Base-by-base conservation (phyloP, 92 coral and sea anemone species). In the Umimayanthus chanpuru region DNA sequence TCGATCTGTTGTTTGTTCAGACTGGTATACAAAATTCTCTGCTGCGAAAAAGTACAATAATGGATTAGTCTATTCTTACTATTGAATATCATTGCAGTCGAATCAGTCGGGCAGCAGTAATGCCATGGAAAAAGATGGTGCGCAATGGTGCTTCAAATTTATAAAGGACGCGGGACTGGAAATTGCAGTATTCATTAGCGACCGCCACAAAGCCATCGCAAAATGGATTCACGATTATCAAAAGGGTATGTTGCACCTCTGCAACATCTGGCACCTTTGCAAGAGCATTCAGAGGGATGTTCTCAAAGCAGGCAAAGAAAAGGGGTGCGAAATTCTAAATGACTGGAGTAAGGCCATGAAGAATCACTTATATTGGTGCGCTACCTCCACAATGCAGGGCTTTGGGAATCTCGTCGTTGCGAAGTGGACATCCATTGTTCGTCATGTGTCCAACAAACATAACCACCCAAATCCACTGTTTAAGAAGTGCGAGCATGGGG, bases 371-470 rank as follows among this genome's bases (percentile, higher is more conserved):
- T 86, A 73, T n/a, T 86, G 89, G 89, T 9, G 83, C 47, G 89
- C 89, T 6, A 74, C 80, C 25, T 85, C 88, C 8, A 85, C 88
- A 73, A 85, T 68, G 65, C 30, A 53, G 86, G 86, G 86, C 16
- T 64, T 61, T 64, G 76, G 80, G 55, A 56, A 28, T 0, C 71
- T 83, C 15, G 30, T 83, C 15, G 87, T 83, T 23, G 87, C 80
- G 0, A 83, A 83, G 76, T 67, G 86, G 77, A 85, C 38, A 44
- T 85, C 88, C 0, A 76, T 86, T n/a, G 47, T 50, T n/a, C 55
- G 85, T 56, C 89, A 86, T 77, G 74, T 86, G 16, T 18, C 85
- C 66, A 86, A 86, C 84, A 86, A 76, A 30, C 76, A 86, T 55
- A 30, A 77, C 28, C 89, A 86, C 85, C 85, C 89, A 3, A 79